Evolutionary conservation across 1,140 invertebrate species (phyloP).

Genomic region (Pseudomyrmex gracilis): DNA sequence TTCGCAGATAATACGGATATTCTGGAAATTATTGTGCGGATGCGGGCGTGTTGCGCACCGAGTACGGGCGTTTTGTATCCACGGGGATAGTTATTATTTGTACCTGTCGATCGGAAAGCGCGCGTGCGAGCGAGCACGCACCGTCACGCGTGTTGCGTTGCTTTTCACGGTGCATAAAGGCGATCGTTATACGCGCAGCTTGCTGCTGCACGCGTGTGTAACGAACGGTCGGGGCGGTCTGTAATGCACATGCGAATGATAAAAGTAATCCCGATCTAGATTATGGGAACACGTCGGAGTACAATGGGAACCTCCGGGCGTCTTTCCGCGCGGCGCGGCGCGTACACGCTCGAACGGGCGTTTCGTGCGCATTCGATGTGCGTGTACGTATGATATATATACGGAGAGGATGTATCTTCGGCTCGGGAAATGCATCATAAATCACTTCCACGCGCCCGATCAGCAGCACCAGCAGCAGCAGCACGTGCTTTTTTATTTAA

Average conservation of each 20-base stretch:
- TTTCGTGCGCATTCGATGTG: slow-evolving; percentile 32
- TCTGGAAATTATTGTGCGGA: slow-evolving; percentile 22
- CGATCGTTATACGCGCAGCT: slow-evolving; percentile 69
- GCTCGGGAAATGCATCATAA: slow-evolving; percentile 26
- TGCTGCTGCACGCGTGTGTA: slow-evolving; percentile 20
- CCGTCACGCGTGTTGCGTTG: slow-evolving; percentile 30
- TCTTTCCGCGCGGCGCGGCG: slow-evolving; percentile 63
- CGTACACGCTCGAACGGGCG: slow-evolving; percentile 59
- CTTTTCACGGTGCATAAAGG: slow-evolving; percentile 65
- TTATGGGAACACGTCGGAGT: slow-evolving; percentile 63
- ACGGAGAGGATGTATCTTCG: not conserved
- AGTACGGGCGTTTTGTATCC: not conserved
- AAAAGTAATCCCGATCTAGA: slow-evolving; percentile 79
- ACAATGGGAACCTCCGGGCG: slow-evolving; percentile 78
- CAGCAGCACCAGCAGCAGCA: slow-evolving; percentile 9
- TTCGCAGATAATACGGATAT: slow-evolving; percentile 35
- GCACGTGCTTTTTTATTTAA: not conserved
- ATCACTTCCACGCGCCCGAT: slow-evolving; percentile 40
- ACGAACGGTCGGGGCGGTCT: slow-evolving; percentile 58
- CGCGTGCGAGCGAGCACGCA: slow-evolving; percentile 22
- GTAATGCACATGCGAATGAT: slow-evolving; percentile 66
- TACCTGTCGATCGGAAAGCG: slow-evolving; percentile 40
- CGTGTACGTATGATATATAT: not conserved
- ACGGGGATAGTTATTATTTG: slow-evolving; percentile 39
- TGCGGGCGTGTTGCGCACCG: not conserved